These are phyloP conservation scores for Orchesella cincta DNA, from an alignment of 1,140 invertebrate species.

Conservation along the genomic window DNA sequence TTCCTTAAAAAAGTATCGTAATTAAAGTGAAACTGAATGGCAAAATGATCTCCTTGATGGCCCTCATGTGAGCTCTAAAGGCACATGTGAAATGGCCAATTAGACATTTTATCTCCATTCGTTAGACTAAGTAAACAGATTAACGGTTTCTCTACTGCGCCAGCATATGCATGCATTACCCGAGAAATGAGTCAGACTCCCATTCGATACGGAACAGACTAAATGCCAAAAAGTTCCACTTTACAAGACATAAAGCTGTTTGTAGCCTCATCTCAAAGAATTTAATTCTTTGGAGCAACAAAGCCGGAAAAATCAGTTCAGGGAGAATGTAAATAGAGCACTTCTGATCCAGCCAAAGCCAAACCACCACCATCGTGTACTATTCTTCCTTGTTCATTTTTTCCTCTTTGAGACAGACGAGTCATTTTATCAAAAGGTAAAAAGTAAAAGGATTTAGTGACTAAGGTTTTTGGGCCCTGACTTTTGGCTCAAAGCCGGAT, in stretches of 20 bases:
- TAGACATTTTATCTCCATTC: not conserved
- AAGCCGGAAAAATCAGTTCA: slow-evolving; percentile 26
- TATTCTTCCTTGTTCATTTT: too few species aligned
- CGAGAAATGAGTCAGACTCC: too few species aligned
- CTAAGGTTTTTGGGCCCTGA: not conserved
- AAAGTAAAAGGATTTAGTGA: not conserved
- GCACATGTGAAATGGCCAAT: not conserved
- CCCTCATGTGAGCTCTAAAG: not conserved
- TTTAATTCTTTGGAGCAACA: slow-evolving; percentile 5
- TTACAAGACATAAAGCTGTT: too few species aligned
- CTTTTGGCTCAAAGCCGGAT: slow-evolving; percentile 5
- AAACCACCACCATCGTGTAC: too few species aligned
- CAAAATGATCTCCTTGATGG: not conserved
- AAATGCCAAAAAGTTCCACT: too few species aligned
- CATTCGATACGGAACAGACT: too few species aligned
- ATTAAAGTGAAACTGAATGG: not conserved
- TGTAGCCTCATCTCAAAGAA: too few species aligned
- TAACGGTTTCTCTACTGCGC: not conserved
- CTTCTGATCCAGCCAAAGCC: not conserved
- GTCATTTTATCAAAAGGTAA: too few species aligned
- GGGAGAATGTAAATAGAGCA: slow-evolving; percentile 1
- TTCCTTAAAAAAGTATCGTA: not conserved
- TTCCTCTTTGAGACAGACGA: too few species aligned
- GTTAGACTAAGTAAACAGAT: not conserved
- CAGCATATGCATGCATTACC: too few species aligned